phyloP scores from a whole-genome alignment of 2,113 vertebrate species.

The Calonectris borealis region DNA sequence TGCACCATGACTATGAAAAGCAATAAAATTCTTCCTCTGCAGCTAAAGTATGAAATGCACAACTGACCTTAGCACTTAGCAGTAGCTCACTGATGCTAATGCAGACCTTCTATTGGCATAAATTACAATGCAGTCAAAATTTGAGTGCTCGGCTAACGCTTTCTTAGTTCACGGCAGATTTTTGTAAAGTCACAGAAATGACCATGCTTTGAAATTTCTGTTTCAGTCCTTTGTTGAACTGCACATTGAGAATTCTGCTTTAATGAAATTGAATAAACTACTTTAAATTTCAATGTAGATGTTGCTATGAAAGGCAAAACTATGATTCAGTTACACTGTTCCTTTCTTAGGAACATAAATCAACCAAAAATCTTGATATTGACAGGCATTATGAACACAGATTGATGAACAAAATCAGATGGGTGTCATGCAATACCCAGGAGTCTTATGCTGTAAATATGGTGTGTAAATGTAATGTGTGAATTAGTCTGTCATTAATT shows the following conservation, averaged over 20 bases:
- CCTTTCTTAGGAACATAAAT: neutral
- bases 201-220: neutral
- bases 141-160: neutral
- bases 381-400: neutral
- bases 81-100: slow-evolving; percentile 61
- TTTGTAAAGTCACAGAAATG: slow-evolving; percentile 30
- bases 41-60: slow-evolving; percentile 71
- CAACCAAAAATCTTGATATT: neutral
- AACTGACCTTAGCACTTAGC: slow-evolving; percentile 71
- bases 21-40: slow-evolving; percentile 68
- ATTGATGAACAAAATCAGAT: neutral
- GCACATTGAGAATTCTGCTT: neutral
- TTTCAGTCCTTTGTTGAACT: neutral
- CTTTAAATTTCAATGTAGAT: neutral
- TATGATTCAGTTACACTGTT: neutral
- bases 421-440: neutral
- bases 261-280: neutral
- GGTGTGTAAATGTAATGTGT: neutral
- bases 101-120: slow-evolving; percentile 50
- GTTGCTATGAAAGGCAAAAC: neutral
- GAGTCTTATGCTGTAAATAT: neutral
- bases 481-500: neutral
- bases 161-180: neutral
- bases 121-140: slow-evolving; percentile 44
- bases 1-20: slow-evolving; percentile 61